These are phyloP conservation scores for Meandrina meandrites DNA, from an alignment of 92 coral and sea anemone genomes.

Conservation along the genomic window DNA sequence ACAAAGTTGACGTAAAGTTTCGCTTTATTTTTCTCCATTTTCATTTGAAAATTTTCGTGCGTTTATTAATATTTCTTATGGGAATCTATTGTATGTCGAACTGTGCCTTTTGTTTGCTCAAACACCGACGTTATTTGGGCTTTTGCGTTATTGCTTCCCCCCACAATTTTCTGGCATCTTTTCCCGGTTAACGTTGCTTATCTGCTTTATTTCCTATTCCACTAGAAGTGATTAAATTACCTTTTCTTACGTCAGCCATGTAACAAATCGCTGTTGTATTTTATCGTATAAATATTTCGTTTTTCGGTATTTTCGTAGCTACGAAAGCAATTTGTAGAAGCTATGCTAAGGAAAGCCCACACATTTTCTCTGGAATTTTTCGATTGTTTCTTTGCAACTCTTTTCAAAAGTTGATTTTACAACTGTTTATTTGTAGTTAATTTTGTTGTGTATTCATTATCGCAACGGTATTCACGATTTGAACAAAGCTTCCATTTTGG, in stretches of 20 bases:
- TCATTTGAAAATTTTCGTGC: neutral
- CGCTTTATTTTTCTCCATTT: neutral
- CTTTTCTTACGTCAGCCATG: neutral
- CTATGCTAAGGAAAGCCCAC: neutral
- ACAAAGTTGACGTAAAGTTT: neutral
- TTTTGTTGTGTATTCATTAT: neutral
- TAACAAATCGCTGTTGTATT: neutral
- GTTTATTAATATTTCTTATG: neutral
- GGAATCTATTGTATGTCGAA: neutral
- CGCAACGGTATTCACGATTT: neutral
- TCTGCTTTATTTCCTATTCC: neutral
- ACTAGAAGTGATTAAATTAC: neutral
- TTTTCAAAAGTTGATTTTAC: neutral
- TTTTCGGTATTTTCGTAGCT: neutral
- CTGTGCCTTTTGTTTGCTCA: neutral
- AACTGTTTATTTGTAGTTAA: neutral
- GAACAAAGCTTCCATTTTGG: neutral
- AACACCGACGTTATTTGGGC: neutral
- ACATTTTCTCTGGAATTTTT: neutral
- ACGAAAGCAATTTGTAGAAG: neutral
- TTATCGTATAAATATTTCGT: no score
- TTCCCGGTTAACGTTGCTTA: neutral
- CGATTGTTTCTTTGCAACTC: neutral
- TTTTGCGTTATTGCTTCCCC: neutral
- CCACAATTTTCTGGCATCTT: neutral